Base-by-base conservation (phyloP, 2,113 vertebrate species). In the Phoenicopterus ruber region DNA sequence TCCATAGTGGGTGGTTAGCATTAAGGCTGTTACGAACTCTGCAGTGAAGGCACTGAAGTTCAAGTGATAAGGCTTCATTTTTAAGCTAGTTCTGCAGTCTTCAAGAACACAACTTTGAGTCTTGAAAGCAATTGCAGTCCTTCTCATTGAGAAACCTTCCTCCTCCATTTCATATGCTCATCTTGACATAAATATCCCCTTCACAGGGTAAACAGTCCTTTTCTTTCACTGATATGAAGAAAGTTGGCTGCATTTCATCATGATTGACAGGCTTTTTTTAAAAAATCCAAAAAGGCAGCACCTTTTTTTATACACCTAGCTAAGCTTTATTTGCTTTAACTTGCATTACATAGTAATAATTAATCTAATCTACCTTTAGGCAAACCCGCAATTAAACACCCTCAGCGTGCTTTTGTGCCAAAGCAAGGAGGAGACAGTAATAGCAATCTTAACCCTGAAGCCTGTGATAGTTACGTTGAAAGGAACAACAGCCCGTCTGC, bases 1-100 rank as follows among this genome's bases (percentile, higher is more conserved):
- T 97, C 98, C 97, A 96, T 91, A 97, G 96, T 90, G 97, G 97
- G 98, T 97, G 96, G 96, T 96, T 98, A 98, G 97, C 95, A 98
- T 97, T 98, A 98, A 98, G 98, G 98, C 98, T 98, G 98, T 97
- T 98, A 96, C 96, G 92, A 98, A 97, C 97, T 97, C 96, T 98
- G 97, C 98, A 98, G 98, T 98, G 98, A 99, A 99, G 98, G 98
- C 98, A 99, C 98, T 99, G 97, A 97, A 98, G 97, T 98, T 98
- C 98, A 98, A 98, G 98, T 98, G 97, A 98, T 97, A 98, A 97
- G 96, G 97, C 97, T 98, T 98, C 97, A 94, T 97, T 97, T 96
- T 97, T 96, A 98, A 98, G 95, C 96, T 97, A 97, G 81, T 98
- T 98, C 97, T 98, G 96, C 97, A 97, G 95, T 98, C 97, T 98